A percentile compares a stretch with the other conserved stretches of the same genome.
Evolutionary conservation across 2,888 invertebrate genomes (phyloP).

Genomic region (Leucoma salicis): DNA sequence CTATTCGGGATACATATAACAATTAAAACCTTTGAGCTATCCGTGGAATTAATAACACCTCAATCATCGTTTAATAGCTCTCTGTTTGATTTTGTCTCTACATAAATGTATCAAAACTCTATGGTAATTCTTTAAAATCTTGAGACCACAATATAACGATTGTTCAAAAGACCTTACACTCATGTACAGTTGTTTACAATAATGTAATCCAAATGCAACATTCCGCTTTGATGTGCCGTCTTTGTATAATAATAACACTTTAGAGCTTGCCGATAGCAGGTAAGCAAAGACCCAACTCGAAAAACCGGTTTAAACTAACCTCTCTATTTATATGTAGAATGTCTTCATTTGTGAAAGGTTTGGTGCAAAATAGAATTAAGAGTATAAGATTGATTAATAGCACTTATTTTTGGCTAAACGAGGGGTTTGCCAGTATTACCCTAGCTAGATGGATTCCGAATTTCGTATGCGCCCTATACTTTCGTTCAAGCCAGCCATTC

Average conservation of each 20-base stretch:
- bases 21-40: too few relatives aligned
- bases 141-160: conserved; percentile 6
- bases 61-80: too few relatives aligned
- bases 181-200: conserved; percentile 8
- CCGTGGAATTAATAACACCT: too few relatives aligned
- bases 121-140: background rate
- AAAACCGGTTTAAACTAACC: conserved; percentile 19
- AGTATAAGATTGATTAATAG: conserved; percentile 45
- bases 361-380: conserved; percentile 37
- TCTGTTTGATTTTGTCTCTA: background rate
- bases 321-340: conserved; percentile 7
- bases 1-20: too few relatives aligned
- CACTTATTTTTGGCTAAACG: conserved; percentile 47
- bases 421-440: conserved; percentile 44
- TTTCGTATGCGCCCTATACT: conserved; percentile 59
- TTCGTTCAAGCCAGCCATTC: conserved; percentile 54
- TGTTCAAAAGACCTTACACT: conserved; percentile 8
- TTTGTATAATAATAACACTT: conserved; percentile 18
- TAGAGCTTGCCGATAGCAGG: conserved; percentile 23
- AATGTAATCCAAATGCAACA: conserved; percentile 4
- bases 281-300: conserved; percentile 24
- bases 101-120: background rate
- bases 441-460: conserved; percentile 28
- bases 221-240: conserved; percentile 22
- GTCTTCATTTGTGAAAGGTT: conserved; percentile 9